Base-by-base conservation (phyloP, 1,140 invertebrate genomes). In the Tetranychus cinnabarinus region DNA sequence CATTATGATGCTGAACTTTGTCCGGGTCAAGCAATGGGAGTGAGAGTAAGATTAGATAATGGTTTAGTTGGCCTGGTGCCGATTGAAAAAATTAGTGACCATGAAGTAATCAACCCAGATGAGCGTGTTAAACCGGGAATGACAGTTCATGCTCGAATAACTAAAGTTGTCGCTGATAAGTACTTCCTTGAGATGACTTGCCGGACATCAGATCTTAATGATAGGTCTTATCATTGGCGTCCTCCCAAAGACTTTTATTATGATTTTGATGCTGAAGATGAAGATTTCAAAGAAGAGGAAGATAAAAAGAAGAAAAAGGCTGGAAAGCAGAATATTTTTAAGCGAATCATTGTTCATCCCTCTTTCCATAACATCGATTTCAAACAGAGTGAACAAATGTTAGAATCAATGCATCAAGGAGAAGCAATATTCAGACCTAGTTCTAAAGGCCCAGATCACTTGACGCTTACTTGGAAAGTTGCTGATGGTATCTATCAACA, bases 391-490 rank as follows among this genome's bases (percentile, higher is more conserved):
- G 88, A 95, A 67, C 88, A 88, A 69, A 72, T 93, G 47, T 83
- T 98, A 79, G 79, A 80, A 8, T 81, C 80, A 23, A 86, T 96
- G 81, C 89, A 93, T 65, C 88, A 95, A 73, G 95, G 95, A 6
- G 95, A 98, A 69, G 88, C 88, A 2, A 86, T 99, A 33, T 81
- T 99, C 42, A 76, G 96, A 52, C 96, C 96, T 2, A 96, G 90
- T 54, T 95, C 89, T 72, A 93, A 95, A 77, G 92, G 91, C 50
- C 80, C 82, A 2, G 88, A 98, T 72, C 91, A 97, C 72, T 73
- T 99, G 54, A 97, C 93, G 0, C 86, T 96, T 1, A 97, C 93
- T 0, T 99, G 93, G 95, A 98, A 98, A 73, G 91, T 99, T 0
- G 79, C 85, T 4, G 88, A 96, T 56, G 82, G 82, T 15, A 85